A percentile compares a stretch with the other conserved stretches of the same genome.
These are phyloP conservation scores for Trematomus loennbergii DNA, from an alignment of 2,113 vertebrate genomes.

Conservation along the genomic window DNA sequence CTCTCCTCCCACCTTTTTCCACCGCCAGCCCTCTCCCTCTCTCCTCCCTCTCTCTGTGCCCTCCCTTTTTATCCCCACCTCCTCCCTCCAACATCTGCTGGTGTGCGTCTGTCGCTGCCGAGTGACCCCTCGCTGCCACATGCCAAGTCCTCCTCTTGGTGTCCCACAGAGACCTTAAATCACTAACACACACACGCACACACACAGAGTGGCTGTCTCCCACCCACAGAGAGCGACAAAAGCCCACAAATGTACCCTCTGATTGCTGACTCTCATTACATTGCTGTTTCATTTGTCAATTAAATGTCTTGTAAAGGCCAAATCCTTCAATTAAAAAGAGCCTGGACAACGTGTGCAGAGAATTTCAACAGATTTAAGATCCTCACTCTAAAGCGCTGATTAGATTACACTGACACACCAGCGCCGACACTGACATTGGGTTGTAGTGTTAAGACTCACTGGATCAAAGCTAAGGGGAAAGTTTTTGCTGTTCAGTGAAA, in stretches of 20 bases:
- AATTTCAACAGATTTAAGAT: conserved; percentile 29
- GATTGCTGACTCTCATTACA: conserved; percentile 53
- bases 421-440: not conserved
- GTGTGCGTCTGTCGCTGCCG: conserved; percentile 61
- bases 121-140: conserved; percentile 70
- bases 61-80: conserved; percentile 9
- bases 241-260: conserved; percentile 36
- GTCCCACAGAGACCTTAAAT: conserved; percentile 73
- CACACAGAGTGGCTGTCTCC: conserved; percentile 35
- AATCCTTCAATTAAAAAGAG: conserved; percentile 56
- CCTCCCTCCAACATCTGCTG: conserved; percentile 68
- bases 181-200: conserved; percentile 47
- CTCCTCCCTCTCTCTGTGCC: not conserved
- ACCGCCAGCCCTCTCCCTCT: conserved; percentile 19
- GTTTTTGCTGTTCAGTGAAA: not conserved
- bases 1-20: conserved; percentile 22
- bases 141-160: conserved; percentile 52
- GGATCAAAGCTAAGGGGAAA: not conserved
- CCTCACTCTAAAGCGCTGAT: not conserved
- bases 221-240: conserved; percentile 35
- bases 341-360: conserved; percentile 32
- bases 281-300: conserved; percentile 57
- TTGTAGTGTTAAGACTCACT: conserved; percentile 1
- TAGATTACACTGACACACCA: conserved; percentile 24
- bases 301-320: conserved; percentile 61